Conservation (phyloP, 2,113 vertebrate species). For the Columbina picui region DNA sequence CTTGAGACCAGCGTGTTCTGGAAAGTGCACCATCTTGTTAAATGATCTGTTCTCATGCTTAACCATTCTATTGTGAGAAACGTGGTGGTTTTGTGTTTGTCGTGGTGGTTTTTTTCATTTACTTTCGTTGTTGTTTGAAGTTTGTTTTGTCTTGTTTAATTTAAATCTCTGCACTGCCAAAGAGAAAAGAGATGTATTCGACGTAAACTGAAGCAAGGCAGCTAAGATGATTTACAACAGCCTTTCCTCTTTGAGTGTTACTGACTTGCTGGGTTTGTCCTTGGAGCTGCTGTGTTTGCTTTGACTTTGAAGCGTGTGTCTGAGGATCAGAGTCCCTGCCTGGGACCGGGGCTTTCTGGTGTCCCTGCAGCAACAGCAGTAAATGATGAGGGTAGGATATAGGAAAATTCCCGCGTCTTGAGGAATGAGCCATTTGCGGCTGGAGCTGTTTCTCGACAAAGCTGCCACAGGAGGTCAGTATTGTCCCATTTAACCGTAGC, state of each 20-base stretch:
- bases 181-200: too few species aligned
- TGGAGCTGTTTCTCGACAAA: not conserved
- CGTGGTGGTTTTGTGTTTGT: not conserved
- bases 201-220: not conserved
- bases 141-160: not conserved
- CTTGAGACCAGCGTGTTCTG: fast-evolving
- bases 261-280: not conserved
- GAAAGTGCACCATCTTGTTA: fast-evolving
- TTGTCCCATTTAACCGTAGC: not conserved
- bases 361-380: not conserved
- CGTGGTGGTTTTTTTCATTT: not conserved
- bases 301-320: not conserved
- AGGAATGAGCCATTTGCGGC: not conserved
- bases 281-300: not conserved
- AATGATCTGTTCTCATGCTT: not conserved
- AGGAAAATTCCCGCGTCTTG: not conserved
- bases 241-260: fast-evolving
- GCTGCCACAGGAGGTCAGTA: conserved; percentile 59
- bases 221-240: not conserved
- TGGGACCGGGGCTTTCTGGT: not conserved
- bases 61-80: not conserved
- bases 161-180: not conserved
- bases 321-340: not conserved
- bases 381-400: fast-evolving
- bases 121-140: fast-evolving